These are phyloP conservation scores for Drosophila mojavensis DNA, from an alignment of 1,140 invertebrate genomes.

Conservation along the genomic window DNA sequence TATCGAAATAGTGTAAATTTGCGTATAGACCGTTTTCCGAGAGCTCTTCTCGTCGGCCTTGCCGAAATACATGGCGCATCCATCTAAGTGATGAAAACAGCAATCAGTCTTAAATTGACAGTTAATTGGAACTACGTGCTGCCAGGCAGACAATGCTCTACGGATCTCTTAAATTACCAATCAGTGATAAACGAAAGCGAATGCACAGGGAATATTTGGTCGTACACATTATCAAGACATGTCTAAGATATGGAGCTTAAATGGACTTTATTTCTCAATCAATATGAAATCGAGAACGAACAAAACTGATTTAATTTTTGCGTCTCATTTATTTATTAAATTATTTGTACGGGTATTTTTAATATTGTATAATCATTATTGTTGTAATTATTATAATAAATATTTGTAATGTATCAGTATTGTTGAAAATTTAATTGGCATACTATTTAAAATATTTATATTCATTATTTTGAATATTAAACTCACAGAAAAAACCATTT, in stretches of 20 bases:
- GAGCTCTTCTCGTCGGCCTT: conserved; percentile 82
- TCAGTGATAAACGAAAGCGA: neutral
- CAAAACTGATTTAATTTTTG: neutral
- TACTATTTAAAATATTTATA: too few relatives aligned
- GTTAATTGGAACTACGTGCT: conserved; percentile 46
- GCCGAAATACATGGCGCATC: conserved; percentile 80
- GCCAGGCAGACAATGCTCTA: conserved; percentile 2
- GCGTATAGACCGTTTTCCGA: conserved; percentile 84
- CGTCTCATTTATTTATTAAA: neutral
- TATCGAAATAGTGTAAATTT: conserved; percentile 81
- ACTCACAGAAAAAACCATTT: conserved; percentile 75
- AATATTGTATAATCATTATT: neutral
- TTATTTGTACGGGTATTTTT: neutral
- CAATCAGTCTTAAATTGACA: conserved; percentile 16
- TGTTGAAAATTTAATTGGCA: too few relatives aligned
- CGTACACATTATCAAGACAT: conserved; percentile 18
- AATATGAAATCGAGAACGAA: neutral
- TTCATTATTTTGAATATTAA: neutral
- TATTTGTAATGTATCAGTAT: too few relatives aligned
- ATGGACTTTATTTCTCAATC: conserved; percentile 5
- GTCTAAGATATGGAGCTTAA: neutral
- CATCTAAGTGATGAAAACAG: conserved; percentile 58
- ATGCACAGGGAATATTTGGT: neutral
- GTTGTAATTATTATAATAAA: neutral
- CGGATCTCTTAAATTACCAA: neutral